These are phyloP conservation scores for Girardinichthys multiradiatus DNA, from an alignment of 2,113 vertebrate species.

Conservation along the genomic window DNA sequence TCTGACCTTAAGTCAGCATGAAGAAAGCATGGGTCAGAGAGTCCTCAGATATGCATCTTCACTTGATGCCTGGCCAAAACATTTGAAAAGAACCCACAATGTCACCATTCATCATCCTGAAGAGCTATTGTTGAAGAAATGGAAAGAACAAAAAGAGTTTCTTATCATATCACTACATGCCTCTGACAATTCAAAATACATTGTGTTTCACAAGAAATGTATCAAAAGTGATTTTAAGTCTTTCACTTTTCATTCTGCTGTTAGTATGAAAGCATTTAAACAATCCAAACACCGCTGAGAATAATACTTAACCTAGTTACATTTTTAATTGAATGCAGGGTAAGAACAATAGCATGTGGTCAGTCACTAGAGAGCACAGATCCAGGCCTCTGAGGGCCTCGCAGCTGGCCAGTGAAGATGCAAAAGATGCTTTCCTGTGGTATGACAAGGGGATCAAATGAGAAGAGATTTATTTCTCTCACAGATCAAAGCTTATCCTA, in stretches of 20 bases:
- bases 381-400: neutral
- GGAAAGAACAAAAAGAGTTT: conserved; percentile 27
- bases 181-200: conserved; percentile 4
- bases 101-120: conserved; percentile 13
- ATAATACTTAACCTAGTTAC: neutral
- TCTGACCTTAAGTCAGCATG: conserved; percentile 62
- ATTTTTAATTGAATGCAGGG: neutral
- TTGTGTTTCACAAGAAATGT: neutral
- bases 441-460: neutral
- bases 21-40: conserved; percentile 59
- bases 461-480: neutral
- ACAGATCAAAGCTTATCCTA: neutral
- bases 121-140: conserved; percentile 35
- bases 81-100: conserved; percentile 41
- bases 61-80: conserved; percentile 28
- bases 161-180: conserved; percentile 14
- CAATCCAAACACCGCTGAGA: neutral
- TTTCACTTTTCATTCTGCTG: neutral
- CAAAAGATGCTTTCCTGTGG: neutral
- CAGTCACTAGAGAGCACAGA: neutral
- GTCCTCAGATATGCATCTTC: conserved; percentile 66
- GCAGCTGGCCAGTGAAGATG: too few relatives aligned
- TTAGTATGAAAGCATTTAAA: neutral
- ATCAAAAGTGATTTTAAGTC: neutral
- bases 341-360: neutral